These are phyloP conservation scores for Sceloporus undulatus DNA, from an alignment of 2,113 vertebrate species.

Conservation along the genomic window DNA sequence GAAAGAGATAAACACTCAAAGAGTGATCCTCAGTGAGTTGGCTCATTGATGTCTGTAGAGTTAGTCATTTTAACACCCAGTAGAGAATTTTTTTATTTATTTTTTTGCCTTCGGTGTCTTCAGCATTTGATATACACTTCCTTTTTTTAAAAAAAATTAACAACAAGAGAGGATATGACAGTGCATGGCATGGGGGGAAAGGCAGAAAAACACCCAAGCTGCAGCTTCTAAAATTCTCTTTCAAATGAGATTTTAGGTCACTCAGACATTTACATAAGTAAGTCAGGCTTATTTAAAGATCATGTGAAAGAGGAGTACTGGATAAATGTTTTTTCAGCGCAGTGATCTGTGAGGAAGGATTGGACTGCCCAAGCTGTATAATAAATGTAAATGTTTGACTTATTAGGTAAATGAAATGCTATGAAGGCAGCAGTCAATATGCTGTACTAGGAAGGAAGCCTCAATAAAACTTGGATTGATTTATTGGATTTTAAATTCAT, in stretches of 20 bases:
- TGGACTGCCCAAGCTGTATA: constrained; percentile 41
- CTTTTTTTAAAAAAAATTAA: constrained; percentile 29
- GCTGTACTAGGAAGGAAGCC: not conserved
- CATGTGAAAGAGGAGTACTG: constrained; percentile 49
- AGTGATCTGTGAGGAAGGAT: constrained; percentile 37
- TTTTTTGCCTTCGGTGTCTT: constrained; percentile 42
- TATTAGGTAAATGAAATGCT: constrained; percentile 64
- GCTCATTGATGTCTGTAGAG: constrained; percentile 37
- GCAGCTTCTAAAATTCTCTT: constrained; percentile 44
- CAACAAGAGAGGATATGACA: constrained; percentile 56
- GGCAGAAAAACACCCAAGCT: constrained; percentile 5
- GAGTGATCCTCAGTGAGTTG: constrained; percentile 28
- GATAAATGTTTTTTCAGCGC: constrained; percentile 11
- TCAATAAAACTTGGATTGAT: not conserved
- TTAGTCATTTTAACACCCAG: not conserved
- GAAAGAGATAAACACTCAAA: constrained; percentile 56
- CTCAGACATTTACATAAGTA: constrained; percentile 68
- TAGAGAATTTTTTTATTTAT: not conserved
- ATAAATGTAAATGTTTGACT: constrained; percentile 45
- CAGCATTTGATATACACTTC: constrained; percentile 51
- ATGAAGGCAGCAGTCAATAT: constrained; percentile 25
- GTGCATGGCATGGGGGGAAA: constrained; percentile 37
- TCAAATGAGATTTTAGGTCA: constrained; percentile 53
- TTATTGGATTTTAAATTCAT: no score
- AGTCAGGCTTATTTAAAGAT: constrained; percentile 64